Base-by-base conservation (phyloP, 2,797 vertebrate genomes). In the Anguilla anguilla region DNA sequence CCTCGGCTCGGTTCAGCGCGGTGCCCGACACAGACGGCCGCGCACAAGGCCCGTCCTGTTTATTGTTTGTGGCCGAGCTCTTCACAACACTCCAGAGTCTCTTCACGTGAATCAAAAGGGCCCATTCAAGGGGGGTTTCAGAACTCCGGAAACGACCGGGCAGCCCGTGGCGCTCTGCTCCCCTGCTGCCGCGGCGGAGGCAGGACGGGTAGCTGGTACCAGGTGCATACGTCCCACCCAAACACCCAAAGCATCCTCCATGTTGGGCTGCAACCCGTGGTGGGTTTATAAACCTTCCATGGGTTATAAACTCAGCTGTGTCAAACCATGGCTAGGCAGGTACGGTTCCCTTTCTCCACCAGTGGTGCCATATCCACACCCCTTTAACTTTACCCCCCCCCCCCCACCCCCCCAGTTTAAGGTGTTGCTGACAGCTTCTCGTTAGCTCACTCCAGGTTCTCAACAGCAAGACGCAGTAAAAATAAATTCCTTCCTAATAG, bases 41-140 rank as follows among this genome's bases (percentile, higher is more conserved):
- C 92, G 91, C 93, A 95, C 94, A 95, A 95, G 93, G 93, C 93
- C 93, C 93, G 93, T 94, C 94, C 95, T 95, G 93, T 95, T 95
- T 93, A 94, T 94, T 94, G 94, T 94, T 94, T 91, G 91, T 93
- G 93, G 90, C 90, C 82, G 93, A 94, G 94, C 91, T 92, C 93
- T 92, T 93, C 92, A 91, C 92, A 93, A 94, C 93, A 90, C 92
- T 94, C 91, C 90, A 85, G 28, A 86, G 92, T 94, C 91, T 93
- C 92, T 92, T 94, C 93, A 93, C 94, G 91, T 93, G 91, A 90
- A 93, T 89, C 86, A 92, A 81, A 81, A 81, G 77, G 49, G 77
- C 77, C 25, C 43, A 49, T 81, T 81, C 77, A 81, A 49, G 77
- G 77, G 77, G 72, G 77, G 11, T 35, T 83, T 39, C 11, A 67